Conservation (phyloP, 2,888 invertebrate species). For the Lymantria dispar region DNA sequence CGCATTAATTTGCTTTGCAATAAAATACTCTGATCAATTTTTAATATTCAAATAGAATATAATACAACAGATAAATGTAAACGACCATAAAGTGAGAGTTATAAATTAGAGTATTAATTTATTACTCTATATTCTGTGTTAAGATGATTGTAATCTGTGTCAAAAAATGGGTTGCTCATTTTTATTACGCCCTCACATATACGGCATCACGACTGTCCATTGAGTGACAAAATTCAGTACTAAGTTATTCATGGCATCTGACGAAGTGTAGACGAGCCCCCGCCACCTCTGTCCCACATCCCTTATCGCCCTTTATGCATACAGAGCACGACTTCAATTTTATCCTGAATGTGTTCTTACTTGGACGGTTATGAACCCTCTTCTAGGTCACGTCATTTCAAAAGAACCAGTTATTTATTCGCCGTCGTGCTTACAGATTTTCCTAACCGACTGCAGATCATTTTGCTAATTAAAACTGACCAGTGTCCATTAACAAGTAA, state of each 20-base stretch:
- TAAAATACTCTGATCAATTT: no score
- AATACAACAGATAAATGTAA: no score
- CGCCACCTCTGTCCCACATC: conserved; percentile 36
- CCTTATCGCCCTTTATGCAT: conserved; percentile 54
- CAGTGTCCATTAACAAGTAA: conserved; percentile 18
- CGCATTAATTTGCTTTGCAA: background rate
- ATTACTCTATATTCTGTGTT: background rate
- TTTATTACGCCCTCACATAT: background rate
- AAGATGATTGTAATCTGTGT: no score
- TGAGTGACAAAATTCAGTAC: conserved; percentile 49
- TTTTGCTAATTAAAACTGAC: conserved; percentile 14
- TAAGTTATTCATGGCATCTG: conserved; percentile 65
- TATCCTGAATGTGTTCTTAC: conserved; percentile 49
- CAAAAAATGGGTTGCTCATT: background rate
- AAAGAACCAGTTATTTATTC: background rate
- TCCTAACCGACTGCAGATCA: conserved; percentile 8
- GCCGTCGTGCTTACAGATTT: conserved; percentile 6
- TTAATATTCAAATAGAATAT: no score
- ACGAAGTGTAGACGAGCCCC: conserved; percentile 33
- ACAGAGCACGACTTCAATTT: conserved; percentile 58
- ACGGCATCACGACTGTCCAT: conserved; percentile 36
- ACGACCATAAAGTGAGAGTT: no score
- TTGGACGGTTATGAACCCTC: conserved; percentile 34
- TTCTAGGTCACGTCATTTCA: conserved; percentile 29
- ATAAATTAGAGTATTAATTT: background rate